Evolutionary conservation across 2,888 invertebrate genomes (phyloP), one percentile per base, ranked within the genome.

Genomic region (Monochamus alternatus): DNA sequence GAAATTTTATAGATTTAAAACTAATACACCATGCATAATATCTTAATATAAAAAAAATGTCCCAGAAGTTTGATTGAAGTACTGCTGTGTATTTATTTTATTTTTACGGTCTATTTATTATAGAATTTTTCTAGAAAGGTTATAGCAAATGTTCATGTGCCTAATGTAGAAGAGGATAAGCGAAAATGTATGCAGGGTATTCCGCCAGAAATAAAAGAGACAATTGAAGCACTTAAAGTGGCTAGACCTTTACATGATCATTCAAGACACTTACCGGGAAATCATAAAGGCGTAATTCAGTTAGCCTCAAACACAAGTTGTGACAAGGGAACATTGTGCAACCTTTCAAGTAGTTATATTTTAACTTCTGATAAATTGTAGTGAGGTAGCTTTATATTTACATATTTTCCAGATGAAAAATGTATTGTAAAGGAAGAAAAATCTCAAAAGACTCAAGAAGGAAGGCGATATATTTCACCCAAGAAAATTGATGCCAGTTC

Each of bases 101-200:
- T 43, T 51, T 31, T 31, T 51, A 66, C 31, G 52, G n/a, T 55
- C 38, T 12, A 32, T 67, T 55, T 55, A 30, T 62, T 63, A 32
- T 62, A 43, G 14, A 64, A 67, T 81, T 77, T 74, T 79, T 81
- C 80, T 79, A 83, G 83, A 77, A 83, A 83, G 81, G 72, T 80
- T 77, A 76, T 78, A 76, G 74, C 81, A 63, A 81, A 83, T 78
- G 67, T 81, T 52, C 80, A 74, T 73, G 70, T 73, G 38, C 52
- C 73, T 44, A 67, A 63, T 30, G 75, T 76, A 73, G 74, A 76
- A 52, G 75, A 74, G 8, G 67, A 58, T 9, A 2, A 30, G 1
- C 3, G 14, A 10, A 73, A 67, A 38, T 64, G 60, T 3, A 38
- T 51, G 58, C 64, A 72, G 43, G 12, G 44, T 8, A 81, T 83